These are phyloP conservation scores for Macaria notata DNA, from an alignment of 2,888 invertebrate genomes.

Conservation along the genomic window DNA sequence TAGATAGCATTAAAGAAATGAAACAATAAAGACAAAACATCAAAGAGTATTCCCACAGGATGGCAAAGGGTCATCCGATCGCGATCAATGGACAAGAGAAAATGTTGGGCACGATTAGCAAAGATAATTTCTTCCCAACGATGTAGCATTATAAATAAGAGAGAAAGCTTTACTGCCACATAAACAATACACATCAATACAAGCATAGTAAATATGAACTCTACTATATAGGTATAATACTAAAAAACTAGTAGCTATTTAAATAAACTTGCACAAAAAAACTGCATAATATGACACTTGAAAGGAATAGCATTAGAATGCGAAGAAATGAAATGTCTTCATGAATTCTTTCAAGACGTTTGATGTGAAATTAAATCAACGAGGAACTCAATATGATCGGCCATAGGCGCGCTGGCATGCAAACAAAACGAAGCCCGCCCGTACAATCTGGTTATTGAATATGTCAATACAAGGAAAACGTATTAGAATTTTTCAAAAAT, in stretches of 20 bases:
- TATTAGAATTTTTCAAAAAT: no score
- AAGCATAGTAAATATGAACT: slow-evolving; percentile 10
- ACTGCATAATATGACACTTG: slow-evolving; percentile 33
- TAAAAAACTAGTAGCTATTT: not conserved
- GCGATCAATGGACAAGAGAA: slow-evolving; percentile 58
- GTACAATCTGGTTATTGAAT: no score
- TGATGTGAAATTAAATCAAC: slow-evolving; percentile 49
- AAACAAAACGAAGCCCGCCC: slow-evolving; percentile 38
- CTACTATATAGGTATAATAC: no score
- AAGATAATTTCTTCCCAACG: slow-evolving; percentile 45
- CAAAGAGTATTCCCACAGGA: slow-evolving; percentile 52
- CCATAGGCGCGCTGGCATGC: slow-evolving; percentile 30
- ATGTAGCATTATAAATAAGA: slow-evolving; percentile 40
- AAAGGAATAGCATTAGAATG: slow-evolving; percentile 35
- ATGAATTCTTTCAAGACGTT: slow-evolving; percentile 36
- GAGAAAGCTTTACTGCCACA: slow-evolving; percentile 36
- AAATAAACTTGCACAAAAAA: slow-evolving; percentile 17
- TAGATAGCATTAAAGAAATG: slow-evolving; percentile 11
- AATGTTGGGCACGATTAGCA: slow-evolving; percentile 66
- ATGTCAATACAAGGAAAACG: no score
- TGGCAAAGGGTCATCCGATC: slow-evolving; percentile 59
- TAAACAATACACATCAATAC: slow-evolving; percentile 21
- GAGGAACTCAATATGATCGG: slow-evolving; percentile 32
- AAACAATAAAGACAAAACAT: slow-evolving; percentile 35
- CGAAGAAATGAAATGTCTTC: slow-evolving; percentile 28